Conservation (phyloP, 2,888 invertebrate genomes). For the Cheilosia vulpina region DNA sequence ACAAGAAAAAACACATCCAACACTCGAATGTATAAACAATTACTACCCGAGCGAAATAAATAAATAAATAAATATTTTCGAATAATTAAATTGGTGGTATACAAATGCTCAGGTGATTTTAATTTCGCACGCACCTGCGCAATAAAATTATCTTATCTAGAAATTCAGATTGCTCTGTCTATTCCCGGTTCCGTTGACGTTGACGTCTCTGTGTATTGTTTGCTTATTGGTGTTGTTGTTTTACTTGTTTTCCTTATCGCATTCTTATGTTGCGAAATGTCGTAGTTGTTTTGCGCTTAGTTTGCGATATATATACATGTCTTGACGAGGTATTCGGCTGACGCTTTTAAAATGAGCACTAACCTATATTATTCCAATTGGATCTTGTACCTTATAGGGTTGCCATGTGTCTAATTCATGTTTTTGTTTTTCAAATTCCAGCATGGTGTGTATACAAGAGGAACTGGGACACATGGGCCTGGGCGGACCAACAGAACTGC, state of each 20-base stretch:
- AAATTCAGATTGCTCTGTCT: constrained; percentile 24
- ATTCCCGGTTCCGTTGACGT: not conserved
- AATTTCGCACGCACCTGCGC: constrained; percentile 55
- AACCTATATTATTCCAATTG: constrained; percentile 48
- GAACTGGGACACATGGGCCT: constrained; percentile 85
- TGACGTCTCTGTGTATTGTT: not conserved
- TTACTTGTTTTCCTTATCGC: constrained; percentile 11
- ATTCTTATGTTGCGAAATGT: constrained; percentile 57
- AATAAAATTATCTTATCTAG: constrained; percentile 59
- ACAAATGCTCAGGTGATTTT: constrained; percentile 33
- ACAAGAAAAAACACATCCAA: no score
- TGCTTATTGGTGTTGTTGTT: constrained; percentile 9
- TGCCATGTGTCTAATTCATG: constrained; percentile 39
- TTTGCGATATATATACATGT: constrained; percentile 11
- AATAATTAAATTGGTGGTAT: no score
- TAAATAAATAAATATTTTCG: constrained; percentile 9
- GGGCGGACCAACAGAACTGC: constrained; percentile 79
- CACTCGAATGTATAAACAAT: not conserved
- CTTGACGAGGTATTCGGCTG: constrained; percentile 42
- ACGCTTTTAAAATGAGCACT: constrained; percentile 38
- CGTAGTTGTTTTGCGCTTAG: constrained; percentile 37
- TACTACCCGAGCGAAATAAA: not conserved
- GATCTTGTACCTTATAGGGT: constrained; percentile 33
- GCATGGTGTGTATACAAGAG: constrained; percentile 88
- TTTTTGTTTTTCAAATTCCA: constrained; percentile 80